phyloP scores from a whole-genome alignment of 35 echinoderm and acorn worm genomes.

The Hemicentrotus pulcherrimus region DNA sequence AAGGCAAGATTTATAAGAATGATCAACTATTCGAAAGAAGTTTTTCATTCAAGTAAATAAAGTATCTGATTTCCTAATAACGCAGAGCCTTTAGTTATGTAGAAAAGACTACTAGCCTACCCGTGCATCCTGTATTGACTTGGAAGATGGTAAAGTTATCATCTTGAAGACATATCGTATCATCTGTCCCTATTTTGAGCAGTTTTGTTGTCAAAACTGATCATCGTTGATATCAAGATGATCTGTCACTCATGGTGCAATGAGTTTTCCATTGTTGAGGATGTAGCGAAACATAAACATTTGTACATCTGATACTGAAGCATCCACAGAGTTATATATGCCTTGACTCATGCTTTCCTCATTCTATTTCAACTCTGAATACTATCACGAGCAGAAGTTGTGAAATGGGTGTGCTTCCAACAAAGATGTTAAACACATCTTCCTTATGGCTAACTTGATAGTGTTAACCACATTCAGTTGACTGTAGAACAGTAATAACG shows the following conservation, averaged over 20 bases:
- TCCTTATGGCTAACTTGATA: not conserved
- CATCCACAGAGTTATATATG: not conserved
- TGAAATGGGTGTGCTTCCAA: not conserved
- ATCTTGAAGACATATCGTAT: not conserved
- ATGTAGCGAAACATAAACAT: not conserved
- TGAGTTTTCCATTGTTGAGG: slow-evolving; percentile 1
- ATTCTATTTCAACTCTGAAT: not conserved
- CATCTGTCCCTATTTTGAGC: not conserved
- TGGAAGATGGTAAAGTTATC: not conserved
- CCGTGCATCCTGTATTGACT: not conserved
- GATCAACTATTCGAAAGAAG: not conserved
- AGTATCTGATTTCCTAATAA: not conserved
- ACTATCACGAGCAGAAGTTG: not conserved
- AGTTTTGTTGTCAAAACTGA: slow-evolving; percentile 4
- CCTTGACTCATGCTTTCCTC: not conserved
- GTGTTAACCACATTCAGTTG: not conserved
- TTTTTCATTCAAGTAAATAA: not conserved
- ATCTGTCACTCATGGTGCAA: not conserved
- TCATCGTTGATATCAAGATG: not conserved
- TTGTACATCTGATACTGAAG: not conserved
- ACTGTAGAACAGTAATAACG: not conserved
- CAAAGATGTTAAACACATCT: not conserved
- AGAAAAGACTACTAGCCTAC: not conserved
- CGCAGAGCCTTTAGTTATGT: not conserved
- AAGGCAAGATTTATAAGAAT: not conserved